These are phyloP conservation scores for Calcarius lapponicus DNA, from an alignment of 2,797 vertebrate species.

Conservation along the genomic window DNA sequence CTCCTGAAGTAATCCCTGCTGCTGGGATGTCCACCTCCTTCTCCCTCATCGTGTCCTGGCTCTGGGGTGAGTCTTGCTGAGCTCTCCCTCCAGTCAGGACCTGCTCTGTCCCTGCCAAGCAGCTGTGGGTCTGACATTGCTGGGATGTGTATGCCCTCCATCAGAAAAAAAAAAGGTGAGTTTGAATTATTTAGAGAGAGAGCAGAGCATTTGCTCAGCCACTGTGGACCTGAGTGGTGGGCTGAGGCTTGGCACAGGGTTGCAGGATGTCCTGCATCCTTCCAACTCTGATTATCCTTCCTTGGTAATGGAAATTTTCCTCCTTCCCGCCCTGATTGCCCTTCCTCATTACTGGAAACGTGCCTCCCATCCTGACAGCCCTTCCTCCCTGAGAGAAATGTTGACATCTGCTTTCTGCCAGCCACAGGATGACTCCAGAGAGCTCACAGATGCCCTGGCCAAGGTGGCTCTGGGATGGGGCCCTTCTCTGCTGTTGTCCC, in stretches of 20 bases:
- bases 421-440: not conserved
- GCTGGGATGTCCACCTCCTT: not conserved
- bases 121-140: not conserved
- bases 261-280: not conserved
- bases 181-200: not conserved
- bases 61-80: not conserved
- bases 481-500: not conserved
- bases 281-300: not conserved
- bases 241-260: not conserved
- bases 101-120: not conserved
- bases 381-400: not conserved
- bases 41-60: fast-evolving
- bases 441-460: not conserved
- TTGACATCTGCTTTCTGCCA: not conserved
- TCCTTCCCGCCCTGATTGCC: not conserved
- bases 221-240: not conserved
- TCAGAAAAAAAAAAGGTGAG: not conserved
- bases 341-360: not conserved
- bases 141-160: not conserved
- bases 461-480: not conserved
- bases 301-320: not conserved
- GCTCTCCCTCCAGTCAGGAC: not conserved
- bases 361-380: not conserved
- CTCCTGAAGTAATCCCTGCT: not conserved
- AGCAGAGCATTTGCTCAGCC: not conserved